A percentile compares a stretch with the other conserved stretches of the same genome.
These are phyloP conservation scores for Myotis davidii DNA, from an alignment of 2,113 vertebrate species.

Conservation along the genomic window DNA sequence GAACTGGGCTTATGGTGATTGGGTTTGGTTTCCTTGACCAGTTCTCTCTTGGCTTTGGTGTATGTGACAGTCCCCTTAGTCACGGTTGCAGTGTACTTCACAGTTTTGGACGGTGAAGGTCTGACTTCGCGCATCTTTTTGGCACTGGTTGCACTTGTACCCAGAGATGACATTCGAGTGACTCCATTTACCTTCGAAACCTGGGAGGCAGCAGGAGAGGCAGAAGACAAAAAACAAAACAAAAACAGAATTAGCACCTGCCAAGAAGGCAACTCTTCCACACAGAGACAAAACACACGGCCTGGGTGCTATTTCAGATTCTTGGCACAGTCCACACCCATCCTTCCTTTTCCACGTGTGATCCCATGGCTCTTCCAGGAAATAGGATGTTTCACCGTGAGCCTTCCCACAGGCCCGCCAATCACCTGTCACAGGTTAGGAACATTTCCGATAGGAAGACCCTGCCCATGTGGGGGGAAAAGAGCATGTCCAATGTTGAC, in stretches of 20 bases:
- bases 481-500: neutral
- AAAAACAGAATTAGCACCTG: neutral
- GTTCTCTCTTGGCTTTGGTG: slow-evolving; percentile 99
- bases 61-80: slow-evolving; percentile 99
- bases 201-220: slow-evolving; percentile 79
- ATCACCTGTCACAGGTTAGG: neutral
- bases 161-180: slow-evolving; percentile 91
- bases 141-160: slow-evolving; percentile 92
- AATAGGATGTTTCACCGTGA: rapidly evolving
- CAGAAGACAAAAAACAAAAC: neutral
- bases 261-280: rapidly evolving
- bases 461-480: too few species aligned
- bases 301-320: too few species aligned
- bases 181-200: slow-evolving; percentile 96
- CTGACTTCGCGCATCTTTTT: slow-evolving; percentile 98
- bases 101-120: slow-evolving; percentile 99
- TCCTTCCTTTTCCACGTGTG: rapidly evolving
- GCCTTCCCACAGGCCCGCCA: rapidly evolving
- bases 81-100: slow-evolving; percentile 99
- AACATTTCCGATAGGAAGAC: rapidly evolving
- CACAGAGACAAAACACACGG: rapidly evolving
- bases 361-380: neutral
- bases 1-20: slow-evolving; percentile 95
- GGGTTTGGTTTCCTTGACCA: slow-evolving; percentile 99
- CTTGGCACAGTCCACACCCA: rapidly evolving